These are phyloP conservation scores for Leucoptera coffeella DNA, from an alignment of 2,888 invertebrate species.

Conservation along the genomic window DNA sequence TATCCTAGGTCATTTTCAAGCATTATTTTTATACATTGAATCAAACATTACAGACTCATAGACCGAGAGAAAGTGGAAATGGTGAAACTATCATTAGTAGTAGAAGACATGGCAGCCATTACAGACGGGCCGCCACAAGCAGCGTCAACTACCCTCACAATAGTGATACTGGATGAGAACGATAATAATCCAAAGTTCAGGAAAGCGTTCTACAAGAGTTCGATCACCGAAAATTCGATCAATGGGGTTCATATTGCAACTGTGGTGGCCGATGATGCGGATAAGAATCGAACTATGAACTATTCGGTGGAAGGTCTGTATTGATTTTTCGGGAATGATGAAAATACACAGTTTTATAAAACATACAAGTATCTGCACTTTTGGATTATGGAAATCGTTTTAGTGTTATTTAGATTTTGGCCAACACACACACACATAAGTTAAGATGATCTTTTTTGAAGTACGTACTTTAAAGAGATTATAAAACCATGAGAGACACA, in stretches of 20 bases:
- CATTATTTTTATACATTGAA: background rate
- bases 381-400: too few species aligned
- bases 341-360: too few species aligned
- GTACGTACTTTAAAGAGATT: too few species aligned
- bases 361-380: too few species aligned
- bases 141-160: conserved; percentile 65
- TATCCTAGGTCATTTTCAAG: too few species aligned
- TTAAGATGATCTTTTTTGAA: too few species aligned
- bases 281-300: conserved; percentile 76
- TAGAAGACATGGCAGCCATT: conserved; percentile 79
- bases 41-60: conserved; percentile 49
- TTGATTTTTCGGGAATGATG: too few species aligned
- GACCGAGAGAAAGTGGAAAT: conserved; percentile 81
- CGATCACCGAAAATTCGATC: conserved; percentile 84
- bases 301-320: conserved; percentile 75
- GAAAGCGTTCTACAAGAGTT: conserved; percentile 69
- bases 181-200: conserved; percentile 86
- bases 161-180: conserved; percentile 67
- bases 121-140: conserved; percentile 63
- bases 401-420: too few species aligned
- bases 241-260: conserved; percentile 73
- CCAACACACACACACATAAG: too few species aligned
- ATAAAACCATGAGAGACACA: too few species aligned
- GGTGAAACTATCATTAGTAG: conserved; percentile 68
- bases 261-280: conserved; percentile 79